Base-by-base conservation (phyloP, 2,888 invertebrate genomes). In the Noctua pronuba region DNA sequence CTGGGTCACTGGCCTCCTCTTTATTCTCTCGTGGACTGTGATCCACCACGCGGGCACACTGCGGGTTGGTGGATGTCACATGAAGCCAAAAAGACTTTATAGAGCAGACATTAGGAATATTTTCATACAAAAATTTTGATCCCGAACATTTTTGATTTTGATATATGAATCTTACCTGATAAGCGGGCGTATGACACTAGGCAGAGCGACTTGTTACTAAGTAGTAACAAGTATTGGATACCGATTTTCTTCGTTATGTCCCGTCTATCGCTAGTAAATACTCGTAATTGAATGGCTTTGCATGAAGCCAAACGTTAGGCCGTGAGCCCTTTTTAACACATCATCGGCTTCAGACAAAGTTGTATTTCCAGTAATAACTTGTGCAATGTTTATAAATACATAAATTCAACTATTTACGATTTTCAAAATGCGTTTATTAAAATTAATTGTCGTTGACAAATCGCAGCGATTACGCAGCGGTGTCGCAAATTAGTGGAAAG, bases 371-470 rank as follows among this genome's bases (percentile, higher is more conserved):
- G 11, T n/a, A 7, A n/a, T 13, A n/a, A n/a, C 65, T n/a, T 65
- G 8, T n/a, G n/a, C 41, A 65, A 41, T 65, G 41, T 41, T 65
- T 65, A 41, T 16, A 41, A 41, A 41, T 41, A 64, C 7, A 64
- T 0, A 24, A 38, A 38, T 24, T 38, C 2, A 2, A 31, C 4
- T 35, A 31, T 62, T 62, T 31, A 28, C 3, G 21, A 49, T 62
- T 10, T 68, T 18, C 1, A 31, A 55, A 46, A 65, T 10, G 11
- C 52, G 72, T 79, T 74, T 78, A 38, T 79, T 72, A 80, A 72
- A 76, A 62, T 72, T 85, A 89, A 89, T 89, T 81, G 73, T 41
- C 58, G 78, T 84, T 86, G 86, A 88, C 83, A 89, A 89, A 86
- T 83, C 28, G 55, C 35, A 46, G 68, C 41, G 18, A 49, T 82